Conservation (phyloP, 2,797 vertebrate species). For the Chromobotia macracanthus region DNA sequence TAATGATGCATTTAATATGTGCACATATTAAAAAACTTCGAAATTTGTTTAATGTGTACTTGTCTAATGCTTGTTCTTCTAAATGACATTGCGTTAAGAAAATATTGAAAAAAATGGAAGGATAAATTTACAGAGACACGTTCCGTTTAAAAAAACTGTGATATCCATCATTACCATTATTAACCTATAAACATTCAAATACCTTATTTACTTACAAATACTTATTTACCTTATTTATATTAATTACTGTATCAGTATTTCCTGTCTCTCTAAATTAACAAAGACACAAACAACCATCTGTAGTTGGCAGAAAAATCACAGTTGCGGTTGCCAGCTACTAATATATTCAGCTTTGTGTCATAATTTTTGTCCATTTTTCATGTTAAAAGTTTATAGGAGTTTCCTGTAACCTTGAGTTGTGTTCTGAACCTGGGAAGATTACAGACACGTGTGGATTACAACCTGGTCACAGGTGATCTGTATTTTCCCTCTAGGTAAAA, state of each 20-base stretch:
- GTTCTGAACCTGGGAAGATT: constrained; percentile 10
- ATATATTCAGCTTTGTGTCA: neutral
- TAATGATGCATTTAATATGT: too few relatives aligned
- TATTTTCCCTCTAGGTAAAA: constrained; percentile 18
- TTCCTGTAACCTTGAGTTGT: neutral
- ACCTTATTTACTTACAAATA: too few relatives aligned
- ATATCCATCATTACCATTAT: neutral
- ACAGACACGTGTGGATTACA: constrained; percentile 8
- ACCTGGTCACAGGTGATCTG: constrained; percentile 40
- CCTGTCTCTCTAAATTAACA: neutral
- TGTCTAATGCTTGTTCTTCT: too few relatives aligned
- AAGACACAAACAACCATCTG: neutral
- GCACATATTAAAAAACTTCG: too few relatives aligned
- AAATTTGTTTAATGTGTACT: too few relatives aligned
- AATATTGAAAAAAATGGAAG: too few relatives aligned
- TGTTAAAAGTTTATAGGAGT: constrained; percentile 20
- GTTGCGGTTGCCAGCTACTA: neutral
- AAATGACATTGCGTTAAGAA: too few relatives aligned
- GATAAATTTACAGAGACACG: too few relatives aligned
- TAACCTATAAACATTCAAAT: neutral
- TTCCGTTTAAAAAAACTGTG: neutral
- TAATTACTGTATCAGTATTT: neutral
- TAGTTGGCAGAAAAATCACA: neutral
- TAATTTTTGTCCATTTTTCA: neutral
- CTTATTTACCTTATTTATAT: too few relatives aligned